Base-by-base conservation (phyloP, 2,113 vertebrate genomes). In the Brachyistius frenatus region DNA sequence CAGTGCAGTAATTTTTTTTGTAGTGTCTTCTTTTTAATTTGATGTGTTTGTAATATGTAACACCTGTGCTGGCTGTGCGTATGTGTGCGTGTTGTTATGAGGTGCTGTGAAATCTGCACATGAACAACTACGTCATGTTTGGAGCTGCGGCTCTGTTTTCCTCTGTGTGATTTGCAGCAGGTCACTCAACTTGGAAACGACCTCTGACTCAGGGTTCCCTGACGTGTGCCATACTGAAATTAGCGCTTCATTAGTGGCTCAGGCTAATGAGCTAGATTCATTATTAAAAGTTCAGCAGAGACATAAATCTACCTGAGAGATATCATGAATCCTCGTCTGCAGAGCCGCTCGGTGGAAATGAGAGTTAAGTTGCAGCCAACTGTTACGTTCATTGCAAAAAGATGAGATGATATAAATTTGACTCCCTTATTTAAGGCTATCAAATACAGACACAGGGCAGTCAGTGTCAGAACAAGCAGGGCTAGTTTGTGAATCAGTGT, bases 281-380 rank as follows among this genome's bases (percentile, higher is more conserved):
- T 75, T 80, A 64, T 86, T 67, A 66, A 79, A 66, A 61, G 52
- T 36, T 58, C 2, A 41, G 39, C 64, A 57, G 0, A 6, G 35
- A 33, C 54, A 61, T 89, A 67, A 82, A 86, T 86, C 80, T 44
- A 46, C 55, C 0, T 11, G 5, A 33, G 8, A 63, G 44, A 47
- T 85, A 67, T 4, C 9, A 63, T 65, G 36, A 62, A 53, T 53
- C 10, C 57, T 75, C 9, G 1, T 33, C 31, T 44, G 30, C 37
- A 35, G 37, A 56, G 61, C 16, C 9, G 35, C 37, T 71, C 30
- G 14, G 49, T 55, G 23, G 61, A 47, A 67, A 75, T 58, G 58
- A 16, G 4, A 11, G 37, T 9, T 62, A 23, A 67, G 36, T 2
- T 56, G 41, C 62, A 41, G 32, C 3, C 44, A 44, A 54, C 23